Evolutionary conservation across 2,113 vertebrate species (phyloP).

Genomic region (Pseudonaja textilis): DNA sequence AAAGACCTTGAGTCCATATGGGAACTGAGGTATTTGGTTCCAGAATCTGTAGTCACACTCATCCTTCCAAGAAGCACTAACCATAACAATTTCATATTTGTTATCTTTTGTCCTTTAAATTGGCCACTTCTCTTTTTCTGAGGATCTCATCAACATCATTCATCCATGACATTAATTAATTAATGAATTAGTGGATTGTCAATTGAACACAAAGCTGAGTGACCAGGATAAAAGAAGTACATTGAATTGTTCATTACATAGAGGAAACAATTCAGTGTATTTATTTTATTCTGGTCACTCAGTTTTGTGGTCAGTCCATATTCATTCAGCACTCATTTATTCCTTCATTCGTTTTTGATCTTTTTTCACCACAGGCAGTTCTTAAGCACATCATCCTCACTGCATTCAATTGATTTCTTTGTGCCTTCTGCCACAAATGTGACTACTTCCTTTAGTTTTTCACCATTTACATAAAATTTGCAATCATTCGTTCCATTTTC

Average conservation of each 20-base stretch:
- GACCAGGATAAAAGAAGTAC: neutral
- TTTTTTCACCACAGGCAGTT: neutral
- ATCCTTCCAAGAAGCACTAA: neutral
- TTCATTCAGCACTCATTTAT: neutral
- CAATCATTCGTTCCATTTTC: neutral
- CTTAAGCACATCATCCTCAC: neutral
- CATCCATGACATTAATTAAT: neutral
- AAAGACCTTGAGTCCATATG: neutral
- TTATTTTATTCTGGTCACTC: neutral
- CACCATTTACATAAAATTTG: neutral
- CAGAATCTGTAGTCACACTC: neutral
- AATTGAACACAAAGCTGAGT: neutral
- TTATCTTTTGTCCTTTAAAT: neutral
- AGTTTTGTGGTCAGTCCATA: neutral
- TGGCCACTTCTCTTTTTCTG: neutral
- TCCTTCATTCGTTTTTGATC: neutral
- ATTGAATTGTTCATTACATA: neutral
- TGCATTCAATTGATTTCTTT: neutral
- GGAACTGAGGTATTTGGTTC: neutral
- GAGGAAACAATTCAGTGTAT: neutral
- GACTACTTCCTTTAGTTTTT: neutral
- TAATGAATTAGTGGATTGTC: neutral
- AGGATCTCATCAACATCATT: neutral
- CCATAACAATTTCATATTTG: neutral
- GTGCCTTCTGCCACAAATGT: neutral